Base-by-base conservation (phyloP, 2,888 invertebrate genomes). In the Mythimna vitellina region DNA sequence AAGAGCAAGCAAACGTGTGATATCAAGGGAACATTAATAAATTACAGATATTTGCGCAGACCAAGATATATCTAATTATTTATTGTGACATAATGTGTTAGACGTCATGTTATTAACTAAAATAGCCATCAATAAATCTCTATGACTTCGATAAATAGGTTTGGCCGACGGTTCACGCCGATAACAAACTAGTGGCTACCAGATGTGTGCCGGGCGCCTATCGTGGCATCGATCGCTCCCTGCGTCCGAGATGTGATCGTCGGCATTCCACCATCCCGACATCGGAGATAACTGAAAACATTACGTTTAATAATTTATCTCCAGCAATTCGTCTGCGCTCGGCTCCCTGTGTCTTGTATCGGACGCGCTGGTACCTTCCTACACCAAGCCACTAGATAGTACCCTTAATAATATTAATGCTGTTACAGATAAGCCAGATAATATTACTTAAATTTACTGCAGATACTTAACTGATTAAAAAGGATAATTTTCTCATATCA, bases 121-220 rank as follows among this genome's bases (percentile, higher is more conserved):
- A 92, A 91, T 90, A 89, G 88, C 81, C 83, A 86, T 90, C 89
- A 87, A 93, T 93, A 93, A 93, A 93, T 93, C 93, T 92, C 89
- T 86, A 85, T 92, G 93, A 93, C 93, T 93, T 91, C 91, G 93
- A 93, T 93, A 92, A 92, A 93, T 93, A 91, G 91, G 91, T 91
- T 90, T 88, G 88, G 89, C 87, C 84, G 88, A 88, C 87, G 91
- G 90, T 92, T 92, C 88, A 90, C 92, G 89, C 90, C 90, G 93
- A 93, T 92, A 92, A 92, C 90, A 88, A 88, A 91, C 89, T 88
- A 88, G 89, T 86, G 88, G 92, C 93, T 93, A 92, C 93, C 92
- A 93, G 93, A 92, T 93, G 93, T 90, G 90, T 84, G 84, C 86
- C 84, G 89, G 81, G 80, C 82, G 85, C 87, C 81, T 92, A 93